Evolutionary conservation across 2,113 vertebrate genomes (phyloP), one percentile per base, ranked within the genome.

Genomic region (Riparia riparia): DNA sequence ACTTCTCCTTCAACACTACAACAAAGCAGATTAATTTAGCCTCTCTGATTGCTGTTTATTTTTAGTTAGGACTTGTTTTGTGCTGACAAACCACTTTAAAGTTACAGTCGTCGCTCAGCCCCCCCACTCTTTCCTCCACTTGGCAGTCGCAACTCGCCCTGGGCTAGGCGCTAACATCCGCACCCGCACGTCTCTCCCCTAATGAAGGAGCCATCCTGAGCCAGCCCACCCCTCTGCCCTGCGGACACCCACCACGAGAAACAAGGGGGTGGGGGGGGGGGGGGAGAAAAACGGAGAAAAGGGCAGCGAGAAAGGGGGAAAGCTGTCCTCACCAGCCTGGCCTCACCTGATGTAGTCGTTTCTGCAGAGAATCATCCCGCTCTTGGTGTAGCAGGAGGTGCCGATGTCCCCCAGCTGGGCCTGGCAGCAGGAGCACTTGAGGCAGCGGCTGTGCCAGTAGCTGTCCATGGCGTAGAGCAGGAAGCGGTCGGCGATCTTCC

Each of bases 381-480:
- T 99, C 98, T 99, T 99, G 94, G 99, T 99, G 98, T 99, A 99
- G 98, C 99, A 99, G 60, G 99, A 99, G 37, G 99, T 99, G 96
- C 99, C 99, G 91, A 99, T 99, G 97, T 99, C 99, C 10, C 99
- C 99, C 95, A 99, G 99, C 98, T 99, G 99, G 90, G 99, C 99
- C 98, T 99, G 99, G 98, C 99, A 99, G 98, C 99, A 99, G 87
- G 99, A 99, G 96, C 99, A 99, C 98, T 99, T 99, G 93, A 99
- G 99, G 98, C 99, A 99, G 71, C 99, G 99, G 98, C 99, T 99
- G 98, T 99, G 99, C 99, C 99, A 99, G 98, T 99, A 99, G 98
- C 99, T 99, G 98, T 99, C 99, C 99, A 99, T 99, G 97, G 99
- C 99, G 97, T 99, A 99, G 73, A 99, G 99, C 96, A 99, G 99